phyloP scores from a whole-genome alignment of 2,797 vertebrate species.

The Diplodus puntazzo region DNA sequence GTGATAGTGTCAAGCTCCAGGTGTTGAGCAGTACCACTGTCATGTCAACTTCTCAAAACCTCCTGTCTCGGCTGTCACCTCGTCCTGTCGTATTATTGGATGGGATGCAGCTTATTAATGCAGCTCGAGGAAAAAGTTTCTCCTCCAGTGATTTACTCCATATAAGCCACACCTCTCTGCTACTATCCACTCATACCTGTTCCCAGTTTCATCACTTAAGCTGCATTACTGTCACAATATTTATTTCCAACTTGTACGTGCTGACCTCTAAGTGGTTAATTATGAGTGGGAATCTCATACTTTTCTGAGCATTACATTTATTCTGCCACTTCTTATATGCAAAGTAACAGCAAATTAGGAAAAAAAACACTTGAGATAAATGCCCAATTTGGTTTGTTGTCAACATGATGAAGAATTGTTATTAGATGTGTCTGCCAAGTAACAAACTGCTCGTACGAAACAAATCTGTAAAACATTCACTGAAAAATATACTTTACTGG shows the following conservation, averaged over 20 bases:
- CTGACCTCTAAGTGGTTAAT: background rate
- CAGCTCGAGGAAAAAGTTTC: slow-evolving; percentile 10
- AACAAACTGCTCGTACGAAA: no score
- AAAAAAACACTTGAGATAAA: background rate
- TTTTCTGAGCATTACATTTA: background rate
- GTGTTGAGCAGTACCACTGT: slow-evolving; percentile 43
- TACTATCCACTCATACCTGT: background rate
- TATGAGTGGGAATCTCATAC: background rate
- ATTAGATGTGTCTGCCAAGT: no score
- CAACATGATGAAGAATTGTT: no score
- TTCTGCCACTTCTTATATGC: background rate
- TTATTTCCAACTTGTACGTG: background rate
- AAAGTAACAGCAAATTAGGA: background rate
- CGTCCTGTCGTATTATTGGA: background rate
- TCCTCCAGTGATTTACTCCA: background rate
- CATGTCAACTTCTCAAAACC: slow-evolving; percentile 34
- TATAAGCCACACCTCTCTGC: background rate
- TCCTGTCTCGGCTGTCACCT: slow-evolving; percentile 19
- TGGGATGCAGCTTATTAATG: slow-evolving; percentile 20
- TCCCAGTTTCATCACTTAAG: background rate
- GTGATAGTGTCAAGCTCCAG: slow-evolving; percentile 24
- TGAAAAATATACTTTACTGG: no score
- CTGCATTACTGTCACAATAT: slow-evolving; percentile 1
- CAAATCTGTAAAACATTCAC: no score
- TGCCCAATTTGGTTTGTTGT: no score